Conservation (phyloP, 1,140 invertebrate species). For the Sinonovacula constricta region DNA sequence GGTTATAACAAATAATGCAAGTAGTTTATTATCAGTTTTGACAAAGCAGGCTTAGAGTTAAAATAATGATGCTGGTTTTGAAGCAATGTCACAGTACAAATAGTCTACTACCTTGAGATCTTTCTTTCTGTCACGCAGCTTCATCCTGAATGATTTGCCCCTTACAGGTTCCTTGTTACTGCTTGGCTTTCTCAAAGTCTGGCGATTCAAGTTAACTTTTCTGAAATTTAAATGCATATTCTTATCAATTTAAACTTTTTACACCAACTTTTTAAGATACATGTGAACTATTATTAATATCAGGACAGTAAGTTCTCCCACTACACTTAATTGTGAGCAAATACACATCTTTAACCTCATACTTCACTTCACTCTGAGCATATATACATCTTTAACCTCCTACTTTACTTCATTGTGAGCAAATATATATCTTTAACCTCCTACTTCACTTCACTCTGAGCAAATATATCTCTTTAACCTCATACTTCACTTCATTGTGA, state of each 20-base stretch:
- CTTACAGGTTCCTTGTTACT: slow-evolving; percentile 75
- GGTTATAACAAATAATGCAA: too few relatives aligned
- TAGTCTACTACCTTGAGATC: slow-evolving; percentile 60
- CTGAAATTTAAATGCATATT: slow-evolving; percentile 35
- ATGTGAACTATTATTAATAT: background rate
- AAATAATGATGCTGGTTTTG: too few relatives aligned
- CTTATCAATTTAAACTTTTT: background rate
- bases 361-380: background rate
- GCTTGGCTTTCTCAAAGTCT: slow-evolving; percentile 74
- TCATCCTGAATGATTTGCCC: slow-evolving; percentile 64
- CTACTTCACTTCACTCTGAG: too few relatives aligned
- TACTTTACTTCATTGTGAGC: too few relatives aligned
- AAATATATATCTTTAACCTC: too few relatives aligned
- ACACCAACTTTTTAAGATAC: background rate
- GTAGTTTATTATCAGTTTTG: too few relatives aligned
- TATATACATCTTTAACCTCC: background rate
- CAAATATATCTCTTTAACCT: too few relatives aligned
- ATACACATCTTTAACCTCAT: background rate
- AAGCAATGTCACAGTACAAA: too few relatives aligned
- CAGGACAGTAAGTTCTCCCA: background rate
- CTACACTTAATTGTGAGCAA: background rate
- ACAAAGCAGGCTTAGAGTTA: too few relatives aligned
- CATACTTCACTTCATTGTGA: too few relatives aligned
- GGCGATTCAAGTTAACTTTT: slow-evolving; percentile 66
- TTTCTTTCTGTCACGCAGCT: slow-evolving; percentile 67